phyloP scores from a whole-genome alignment of 2,797 vertebrate species.

The Cyprinella venusta region DNA sequence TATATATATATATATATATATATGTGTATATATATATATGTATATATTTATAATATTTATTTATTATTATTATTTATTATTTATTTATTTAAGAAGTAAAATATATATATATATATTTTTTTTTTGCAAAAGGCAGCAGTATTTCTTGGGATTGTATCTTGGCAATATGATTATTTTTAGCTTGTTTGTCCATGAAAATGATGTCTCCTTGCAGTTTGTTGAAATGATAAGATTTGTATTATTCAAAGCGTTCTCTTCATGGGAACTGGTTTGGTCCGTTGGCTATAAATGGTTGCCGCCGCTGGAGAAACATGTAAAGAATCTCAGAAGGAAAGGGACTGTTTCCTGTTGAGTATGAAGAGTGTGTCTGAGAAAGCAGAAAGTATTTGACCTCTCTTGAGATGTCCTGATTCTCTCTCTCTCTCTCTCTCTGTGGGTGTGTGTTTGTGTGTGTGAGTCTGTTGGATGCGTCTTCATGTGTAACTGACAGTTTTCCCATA shows the following conservation, averaged over 20 bases:
- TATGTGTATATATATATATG: too few relatives aligned
- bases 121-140: not conserved
- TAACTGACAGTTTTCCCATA: not conserved
- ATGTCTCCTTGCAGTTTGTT: not conserved
- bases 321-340: slow-evolving; percentile 64
- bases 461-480: not conserved
- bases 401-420: not conserved
- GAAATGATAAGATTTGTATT: slow-evolving; percentile 4
- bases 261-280: slow-evolving; percentile 48
- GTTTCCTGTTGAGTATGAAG: slow-evolving; percentile 69
- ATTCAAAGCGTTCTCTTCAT: slow-evolving; percentile 8
- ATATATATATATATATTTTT: too few relatives aligned
- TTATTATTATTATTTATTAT: too few relatives aligned
- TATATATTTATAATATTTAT: not conserved
- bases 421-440: slow-evolving; percentile 1
- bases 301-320: slow-evolving; percentile 73
- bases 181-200: not conserved
- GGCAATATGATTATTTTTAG: slow-evolving; percentile 9
- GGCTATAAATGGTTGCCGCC: slow-evolving; percentile 72
- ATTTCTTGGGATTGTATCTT: not conserved
- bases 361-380: slow-evolving; percentile 54
- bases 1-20: too few relatives aligned
- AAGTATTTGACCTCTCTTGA: slow-evolving; percentile 37
- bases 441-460: not conserved
- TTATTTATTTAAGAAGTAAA: not conserved